Evolutionary conservation across 2,888 invertebrate genomes (phyloP), one percentile per base, ranked within the genome.

Genomic region (Aquatica leii): DNA sequence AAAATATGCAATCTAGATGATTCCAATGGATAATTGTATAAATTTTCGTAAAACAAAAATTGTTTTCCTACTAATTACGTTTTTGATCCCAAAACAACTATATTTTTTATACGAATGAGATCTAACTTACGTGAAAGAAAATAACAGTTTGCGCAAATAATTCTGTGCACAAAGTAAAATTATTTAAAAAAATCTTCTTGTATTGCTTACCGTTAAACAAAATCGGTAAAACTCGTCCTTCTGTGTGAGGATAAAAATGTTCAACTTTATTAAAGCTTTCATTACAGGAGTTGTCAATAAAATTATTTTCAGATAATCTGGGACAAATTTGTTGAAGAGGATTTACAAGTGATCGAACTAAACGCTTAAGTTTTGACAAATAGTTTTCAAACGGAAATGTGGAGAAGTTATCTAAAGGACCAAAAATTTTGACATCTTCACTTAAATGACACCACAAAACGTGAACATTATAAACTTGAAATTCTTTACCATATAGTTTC

Each of bases 311-410:
- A n/a, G 15, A 15, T 14, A 53, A n/a, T 15, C 53, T 9, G 6
- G 6, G 31, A 40, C 37, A 41, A 43, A 60, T 57, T 41, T 61
- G 55, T 31, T 46, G 24, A 14, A 56, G 46, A 20, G 48, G 46
- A 18, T 46, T 53, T 18, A 14, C 35, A 12, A 46, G 24, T n/a
- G 60, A 60, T 21, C 20, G 43, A 15, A 60, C 54, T 54, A 54
- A 48, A 21, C 34, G 14, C 46, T 60, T 60, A 20, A 60, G 15
- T 11, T 41, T 11, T 35, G 17, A 9, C 21, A 62, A 21, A 20
- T 51, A 62, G 51, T 43, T 62, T 20, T 57, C 62, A 34, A 62
- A 57, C n/a, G 51, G 52, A 43, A 56, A 56, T 11, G 57, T 14
- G 15, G 62, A 62, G 34, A 57, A 52, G 9, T 34, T 62, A 37